Evolutionary conservation across 2,888 invertebrate genomes (phyloP).

Genomic region (Zhuqinia jingwanae): DNA sequence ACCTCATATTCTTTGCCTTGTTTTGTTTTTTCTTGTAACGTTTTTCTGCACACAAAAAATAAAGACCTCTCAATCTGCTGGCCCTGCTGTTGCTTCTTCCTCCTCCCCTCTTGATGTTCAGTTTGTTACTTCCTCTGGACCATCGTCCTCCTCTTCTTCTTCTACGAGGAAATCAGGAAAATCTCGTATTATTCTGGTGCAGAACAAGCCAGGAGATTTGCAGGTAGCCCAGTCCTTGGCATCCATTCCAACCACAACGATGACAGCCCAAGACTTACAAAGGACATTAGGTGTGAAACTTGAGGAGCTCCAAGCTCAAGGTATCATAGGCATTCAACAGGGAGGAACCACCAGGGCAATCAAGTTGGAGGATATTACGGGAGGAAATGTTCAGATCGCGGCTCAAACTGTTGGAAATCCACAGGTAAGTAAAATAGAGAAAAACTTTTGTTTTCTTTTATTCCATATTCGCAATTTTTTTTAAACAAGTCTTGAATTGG

Average conservation of each 20-base stretch:
- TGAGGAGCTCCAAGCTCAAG: conserved; percentile 77
- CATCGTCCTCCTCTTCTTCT: conserved; percentile 11
- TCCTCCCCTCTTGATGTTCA: conserved; percentile 57
- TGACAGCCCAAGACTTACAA: conserved; percentile 76
- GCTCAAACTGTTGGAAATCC: conserved; percentile 37
- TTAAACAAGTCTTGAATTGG: too few relatives aligned
- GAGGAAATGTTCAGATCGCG: conserved; percentile 27
- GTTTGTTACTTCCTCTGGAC: conserved; percentile 50
- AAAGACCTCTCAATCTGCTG: conserved; percentile 43
- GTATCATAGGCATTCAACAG: conserved; percentile 75
- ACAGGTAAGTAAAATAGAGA: conserved; percentile 28
- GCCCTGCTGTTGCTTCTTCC: conserved; percentile 46
- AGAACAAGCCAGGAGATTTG: conserved; percentile 76
- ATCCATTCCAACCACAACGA: conserved; percentile 71
- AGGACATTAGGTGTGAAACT: conserved; percentile 77
- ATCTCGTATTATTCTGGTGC: conserved; percentile 68
- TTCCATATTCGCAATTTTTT: too few relatives aligned
- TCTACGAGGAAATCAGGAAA: conserved; percentile 49
- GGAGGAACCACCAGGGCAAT: conserved; percentile 75
- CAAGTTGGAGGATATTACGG: conserved; percentile 76
- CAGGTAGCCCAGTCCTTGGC: conserved; percentile 77
- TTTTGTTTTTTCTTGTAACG: neutral
- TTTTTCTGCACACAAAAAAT: too few relatives aligned
- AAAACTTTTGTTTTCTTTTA: neutral
- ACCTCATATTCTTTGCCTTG: neutral